These are phyloP conservation scores for Pseudomyrmex dendroicus DNA, from an alignment of 1,140 invertebrate genomes.

Conservation along the genomic window DNA sequence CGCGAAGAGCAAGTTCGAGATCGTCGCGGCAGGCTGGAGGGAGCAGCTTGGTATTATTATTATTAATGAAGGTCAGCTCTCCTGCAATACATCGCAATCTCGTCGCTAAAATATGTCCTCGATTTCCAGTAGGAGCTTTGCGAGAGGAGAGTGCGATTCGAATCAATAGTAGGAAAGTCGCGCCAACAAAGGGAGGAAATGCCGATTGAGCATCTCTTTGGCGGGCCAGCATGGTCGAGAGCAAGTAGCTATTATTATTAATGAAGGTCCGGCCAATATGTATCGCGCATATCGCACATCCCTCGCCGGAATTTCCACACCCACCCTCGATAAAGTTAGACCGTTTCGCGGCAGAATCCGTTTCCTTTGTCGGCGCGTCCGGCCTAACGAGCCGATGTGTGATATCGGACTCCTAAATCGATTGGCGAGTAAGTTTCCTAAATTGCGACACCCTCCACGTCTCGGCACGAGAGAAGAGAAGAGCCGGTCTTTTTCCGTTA, in stretches of 20 bases:
- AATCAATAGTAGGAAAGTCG: slow-evolving; percentile 51
- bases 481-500: not conserved
- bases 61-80: slow-evolving; percentile 68
- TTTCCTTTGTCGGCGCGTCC: slow-evolving; percentile 68
- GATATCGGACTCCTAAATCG: slow-evolving; percentile 70
- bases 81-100: slow-evolving; percentile 25
- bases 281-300: slow-evolving; percentile 61
- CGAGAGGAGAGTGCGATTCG: slow-evolving; percentile 16
- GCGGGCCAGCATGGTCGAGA: slow-evolving; percentile 20
- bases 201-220: slow-evolving; percentile 12
- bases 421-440: slow-evolving; percentile 57
- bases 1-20: slow-evolving; percentile 20
- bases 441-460: slow-evolving; percentile 3
- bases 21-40: slow-evolving; percentile 23
- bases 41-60: slow-evolving; percentile 63
- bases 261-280: slow-evolving; percentile 67
- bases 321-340: slow-evolving; percentile 52
- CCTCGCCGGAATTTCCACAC: slow-evolving; percentile 62
- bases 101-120: slow-evolving; percentile 42
- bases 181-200: slow-evolving; percentile 49
- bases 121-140: slow-evolving; percentile 30
- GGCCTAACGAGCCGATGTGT: slow-evolving; percentile 62
- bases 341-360: slow-evolving; percentile 49
- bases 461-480: not conserved
- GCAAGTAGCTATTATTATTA: slow-evolving; percentile 67